Base-by-base conservation (phyloP, 1,140 invertebrate genomes). In the Dufourea novaeangliae region DNA sequence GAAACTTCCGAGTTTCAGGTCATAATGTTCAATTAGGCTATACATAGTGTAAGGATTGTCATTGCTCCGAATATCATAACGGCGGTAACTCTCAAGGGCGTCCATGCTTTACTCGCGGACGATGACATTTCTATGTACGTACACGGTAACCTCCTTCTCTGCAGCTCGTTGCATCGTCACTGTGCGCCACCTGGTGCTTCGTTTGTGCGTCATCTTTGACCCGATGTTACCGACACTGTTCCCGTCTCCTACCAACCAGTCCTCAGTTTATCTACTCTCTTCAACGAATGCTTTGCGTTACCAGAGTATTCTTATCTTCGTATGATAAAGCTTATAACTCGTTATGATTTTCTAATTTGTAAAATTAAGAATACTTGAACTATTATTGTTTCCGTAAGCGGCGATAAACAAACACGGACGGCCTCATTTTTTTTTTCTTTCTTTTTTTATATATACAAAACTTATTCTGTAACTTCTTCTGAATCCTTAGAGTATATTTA, bases 41-140 rank as follows among this genome's bases (percentile, higher is more conserved):
- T n/a, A 4, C 6, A 50, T 50, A 7, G 20, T 50, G 1, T 50
- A 78, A 64, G 20, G 71, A 64, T 78, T 57, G 32, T 57, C 41
- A 62, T 72, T 46, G 17, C 34, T 34, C n/a, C 25, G 57, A 80
- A 54, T 46, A 82, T 37, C 52, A 29, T 79, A 71, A 80, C 54
- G 83, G 62, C 44, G 68, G 57, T 73, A 81, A 59, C 57, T 82
- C 71, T 84, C 75, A 84, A 87, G 82, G 79, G 66, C 70, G 79
- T 68, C 22, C 12, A 73, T 78, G 22, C 46, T 72, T 52, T 80
- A 50, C 44, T 32, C 61, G 59, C 75, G 69, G 54, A 52, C 82
- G 80, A 86, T 79, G 78, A 82, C 62, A 86, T 76, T n/a, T n/a
- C n/a, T n/a, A n/a, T n/a, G n/a, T n/a, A n/a, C 41, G 76, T 52